Evolutionary conservation across 2,888 invertebrate species (phyloP), one percentile per base, ranked within the genome.

Genomic region (Cephus spinipes): DNA sequence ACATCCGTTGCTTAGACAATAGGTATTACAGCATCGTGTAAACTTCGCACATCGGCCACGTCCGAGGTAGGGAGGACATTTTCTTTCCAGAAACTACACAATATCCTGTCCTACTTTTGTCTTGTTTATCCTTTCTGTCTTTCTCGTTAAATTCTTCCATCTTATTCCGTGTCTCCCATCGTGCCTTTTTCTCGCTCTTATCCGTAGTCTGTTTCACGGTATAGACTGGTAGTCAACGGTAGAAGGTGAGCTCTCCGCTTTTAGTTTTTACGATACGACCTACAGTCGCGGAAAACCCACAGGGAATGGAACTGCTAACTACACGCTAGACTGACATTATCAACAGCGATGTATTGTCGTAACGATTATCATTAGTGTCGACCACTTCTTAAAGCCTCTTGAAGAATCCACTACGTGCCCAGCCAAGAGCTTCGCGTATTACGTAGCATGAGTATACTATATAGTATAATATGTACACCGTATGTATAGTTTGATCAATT

Each of bases 91-190:
- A 15, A 68, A 12, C 55, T 76, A 68, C 69, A 30, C 33, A 71
- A 78, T 79, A 75, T 78, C 76, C 74, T 77, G 79, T 73, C 69
- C 73, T 75, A 77, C 73, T 79, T 80, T 55, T 71, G 23, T 55
- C 55, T 23, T 6, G 1, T 55, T 23, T 55, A 55, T 55, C 55
- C 55, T 55, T 23, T 55, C 23, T 9, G 23, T 55, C 55, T 23
- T 55, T 55, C 23, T 55, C 55, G 23, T 15, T 55, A 23, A 55
- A 55, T 55, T 9, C 23, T 23, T 55, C 23, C 23, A 23, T 34
- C 31, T 69, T 23, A 71, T 31, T 73, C 33, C 68, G 32, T 40
- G 33, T 36, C 69, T 31, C 75, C 35, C 69, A 4, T 1, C 23
- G 23, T 6, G 40, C 4, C 15, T 55, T 55, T 9, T 1, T 55